These are phyloP conservation scores for Plagiodera versicolora DNA, from an alignment of 2,888 invertebrate species.

Conservation along the genomic window DNA sequence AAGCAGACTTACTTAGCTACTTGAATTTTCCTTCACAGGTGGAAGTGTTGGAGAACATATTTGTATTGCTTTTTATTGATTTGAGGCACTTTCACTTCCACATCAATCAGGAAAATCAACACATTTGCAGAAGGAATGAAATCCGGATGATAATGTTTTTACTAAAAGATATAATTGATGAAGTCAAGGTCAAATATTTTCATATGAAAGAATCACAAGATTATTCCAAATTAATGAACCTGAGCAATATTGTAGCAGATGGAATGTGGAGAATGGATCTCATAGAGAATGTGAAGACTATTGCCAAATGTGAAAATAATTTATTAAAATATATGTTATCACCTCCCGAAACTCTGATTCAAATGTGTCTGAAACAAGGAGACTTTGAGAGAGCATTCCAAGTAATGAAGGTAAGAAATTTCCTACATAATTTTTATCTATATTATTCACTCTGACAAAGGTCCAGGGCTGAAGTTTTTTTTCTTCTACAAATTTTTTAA, in stretches of 20 bases:
- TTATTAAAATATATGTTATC: constrained; percentile 73
- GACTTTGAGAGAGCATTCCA: constrained; percentile 75
- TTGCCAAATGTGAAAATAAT: constrained; percentile 55
- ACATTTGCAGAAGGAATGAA: constrained; percentile 63
- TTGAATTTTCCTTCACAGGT: constrained; percentile 49
- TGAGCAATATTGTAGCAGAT: constrained; percentile 63
- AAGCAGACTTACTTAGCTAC: constrained; percentile 30
- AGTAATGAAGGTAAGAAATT: constrained; percentile 73
- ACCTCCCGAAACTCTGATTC: constrained; percentile 73
- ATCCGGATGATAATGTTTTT: constrained; percentile 62
- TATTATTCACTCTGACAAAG: not conserved
- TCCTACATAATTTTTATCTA: not conserved
- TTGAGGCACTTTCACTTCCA: constrained; percentile 22
- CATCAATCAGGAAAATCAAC: constrained; percentile 47
- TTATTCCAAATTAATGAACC: constrained; percentile 44
- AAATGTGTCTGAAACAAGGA: constrained; percentile 72
- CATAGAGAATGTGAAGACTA: constrained; percentile 61
- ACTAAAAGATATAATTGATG: constrained; percentile 60
- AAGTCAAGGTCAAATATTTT: constrained; percentile 53
- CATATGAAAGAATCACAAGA: constrained; percentile 49
- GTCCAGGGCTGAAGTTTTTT: not conserved
- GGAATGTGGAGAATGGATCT: constrained; percentile 74
- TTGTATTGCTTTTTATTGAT: constrained; percentile 60
- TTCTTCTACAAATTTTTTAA: constrained; percentile 56
- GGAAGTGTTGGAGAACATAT: constrained; percentile 73